A percentile compares a stretch with the other conserved stretches of the same genome.
Evolutionary conservation across 2,888 invertebrate genomes (phyloP).

Genomic region (Diabrotica balteata): DNA sequence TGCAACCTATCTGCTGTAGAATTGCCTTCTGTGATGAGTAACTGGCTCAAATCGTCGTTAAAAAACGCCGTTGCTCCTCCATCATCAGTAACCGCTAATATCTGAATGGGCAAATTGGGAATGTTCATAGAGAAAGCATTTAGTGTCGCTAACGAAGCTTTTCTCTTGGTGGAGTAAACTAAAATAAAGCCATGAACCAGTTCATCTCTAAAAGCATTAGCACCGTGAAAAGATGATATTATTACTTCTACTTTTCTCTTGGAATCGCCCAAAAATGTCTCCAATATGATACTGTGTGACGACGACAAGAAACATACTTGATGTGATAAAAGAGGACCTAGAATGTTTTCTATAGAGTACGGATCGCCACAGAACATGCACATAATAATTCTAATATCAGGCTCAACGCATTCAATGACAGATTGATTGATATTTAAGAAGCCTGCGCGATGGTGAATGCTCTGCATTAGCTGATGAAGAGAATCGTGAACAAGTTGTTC

Average conservation of each 20-base stretch:
- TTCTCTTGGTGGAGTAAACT: conserved; percentile 92
- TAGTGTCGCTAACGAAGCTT: conserved; percentile 91
- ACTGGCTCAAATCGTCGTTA: conserved; percentile 87
- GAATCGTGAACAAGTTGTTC: conserved; percentile 75
- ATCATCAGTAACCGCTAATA: conserved; percentile 90
- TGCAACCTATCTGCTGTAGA: conserved; percentile 87
- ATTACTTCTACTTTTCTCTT: conserved; percentile 89
- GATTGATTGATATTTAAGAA: conserved; percentile 76
- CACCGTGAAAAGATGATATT: conserved; percentile 93
- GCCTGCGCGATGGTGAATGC: conserved; percentile 80
- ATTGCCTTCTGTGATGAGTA: conserved; percentile 92
- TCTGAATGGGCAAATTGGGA: conserved; percentile 91
- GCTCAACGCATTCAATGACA: conserved; percentile 80
- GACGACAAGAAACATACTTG: conserved; percentile 86
- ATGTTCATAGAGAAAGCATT: conserved; percentile 94
- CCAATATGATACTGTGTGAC: conserved; percentile 86
- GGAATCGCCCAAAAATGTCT: conserved; percentile 90
- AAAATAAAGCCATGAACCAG: conserved; percentile 94
- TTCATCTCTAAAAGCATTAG: conserved; percentile 89
- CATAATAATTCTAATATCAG: conserved; percentile 90
- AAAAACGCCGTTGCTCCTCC: conserved; percentile 90
- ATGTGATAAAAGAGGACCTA: conserved; percentile 86
- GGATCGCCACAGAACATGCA: conserved; percentile 97
- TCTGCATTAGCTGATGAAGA: conserved; percentile 75
- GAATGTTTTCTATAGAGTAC: conserved; percentile 86